Percentiles rank a stretch among this genome's conserved stretches.
Evolutionary conservation across 2,888 invertebrate genomes (phyloP).

Genomic region (Aethes cnicana): DNA sequence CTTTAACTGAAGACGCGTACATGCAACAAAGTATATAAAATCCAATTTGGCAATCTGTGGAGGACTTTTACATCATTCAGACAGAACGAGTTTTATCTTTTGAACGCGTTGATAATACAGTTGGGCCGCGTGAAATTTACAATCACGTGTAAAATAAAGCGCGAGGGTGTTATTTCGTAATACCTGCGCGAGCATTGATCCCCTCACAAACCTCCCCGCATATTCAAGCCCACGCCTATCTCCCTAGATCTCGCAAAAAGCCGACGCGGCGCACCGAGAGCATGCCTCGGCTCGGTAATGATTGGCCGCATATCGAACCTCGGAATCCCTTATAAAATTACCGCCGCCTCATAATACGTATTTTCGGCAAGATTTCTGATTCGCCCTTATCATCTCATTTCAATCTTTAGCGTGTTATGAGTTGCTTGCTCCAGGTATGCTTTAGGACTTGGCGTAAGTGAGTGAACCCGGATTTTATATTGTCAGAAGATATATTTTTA

Average conservation of each 20-base stretch:
- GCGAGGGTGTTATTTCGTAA: constrained; percentile 34
- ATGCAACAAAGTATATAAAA: constrained; percentile 55
- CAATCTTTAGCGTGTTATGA: constrained; percentile 78
- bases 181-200: constrained; percentile 59
- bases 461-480: constrained; percentile 56
- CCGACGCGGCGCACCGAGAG: constrained; percentile 55
- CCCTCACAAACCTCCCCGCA: constrained; percentile 55
- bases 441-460: constrained; percentile 56
- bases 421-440: constrained; percentile 58
- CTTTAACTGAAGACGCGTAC: constrained; percentile 63
- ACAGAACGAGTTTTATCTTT: constrained; percentile 31
- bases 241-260: constrained; percentile 68
- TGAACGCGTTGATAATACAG: constrained; percentile 27
- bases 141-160: constrained; percentile 31
- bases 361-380: constrained; percentile 80
- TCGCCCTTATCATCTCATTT: constrained; percentile 74
- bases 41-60: constrained; percentile 55
- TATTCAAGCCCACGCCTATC: constrained; percentile 66
- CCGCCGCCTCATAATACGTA: constrained; percentile 69
- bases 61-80: constrained; percentile 37
- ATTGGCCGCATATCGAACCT: constrained; percentile 75
- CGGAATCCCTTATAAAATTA: constrained; percentile 78
- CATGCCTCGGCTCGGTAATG: constrained; percentile 61
- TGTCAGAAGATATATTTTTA: constrained; percentile 52
- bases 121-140: constrained; percentile 26